Evolutionary conservation across 2,797 vertebrate species (phyloP).

Genomic region (Urophycis tenuis): DNA sequence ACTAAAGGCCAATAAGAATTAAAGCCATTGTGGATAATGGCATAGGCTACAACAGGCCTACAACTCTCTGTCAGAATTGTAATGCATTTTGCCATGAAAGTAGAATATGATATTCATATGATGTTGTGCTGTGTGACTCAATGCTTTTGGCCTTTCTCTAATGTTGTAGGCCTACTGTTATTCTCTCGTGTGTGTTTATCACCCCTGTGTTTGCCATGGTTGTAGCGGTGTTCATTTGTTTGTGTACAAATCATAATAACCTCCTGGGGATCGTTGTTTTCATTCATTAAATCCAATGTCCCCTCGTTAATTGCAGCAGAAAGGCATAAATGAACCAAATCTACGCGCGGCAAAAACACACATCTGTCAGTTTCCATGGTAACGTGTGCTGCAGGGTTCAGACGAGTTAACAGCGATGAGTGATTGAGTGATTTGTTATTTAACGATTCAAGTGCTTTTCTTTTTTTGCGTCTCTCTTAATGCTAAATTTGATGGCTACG

Average conservation of each 20-base stretch:
- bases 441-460: background rate
- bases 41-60: no score
- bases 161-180: background rate
- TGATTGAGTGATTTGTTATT: slow-evolving; percentile 4
- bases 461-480: background rate
- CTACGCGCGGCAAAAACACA: background rate
- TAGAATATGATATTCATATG: no score
- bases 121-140: background rate
- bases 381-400: slow-evolving; percentile 17
- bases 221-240: background rate
- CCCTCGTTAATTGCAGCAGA: background rate
- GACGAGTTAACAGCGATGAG: background rate
- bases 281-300: background rate
- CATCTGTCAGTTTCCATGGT: slow-evolving; percentile 37
- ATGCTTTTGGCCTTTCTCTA: background rate
- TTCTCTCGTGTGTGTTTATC: background rate
- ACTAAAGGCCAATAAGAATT: no score
- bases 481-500: background rate
- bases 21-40: no score
- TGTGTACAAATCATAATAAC: background rate
- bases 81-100: no score
- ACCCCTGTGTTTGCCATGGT: background rate
- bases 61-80: no score
- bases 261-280: background rate
- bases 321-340: slow-evolving; percentile 5